Evolutionary conservation across 1,140 invertebrate genomes (phyloP).

Genomic region (Muscidifurax raptorellus): DNA sequence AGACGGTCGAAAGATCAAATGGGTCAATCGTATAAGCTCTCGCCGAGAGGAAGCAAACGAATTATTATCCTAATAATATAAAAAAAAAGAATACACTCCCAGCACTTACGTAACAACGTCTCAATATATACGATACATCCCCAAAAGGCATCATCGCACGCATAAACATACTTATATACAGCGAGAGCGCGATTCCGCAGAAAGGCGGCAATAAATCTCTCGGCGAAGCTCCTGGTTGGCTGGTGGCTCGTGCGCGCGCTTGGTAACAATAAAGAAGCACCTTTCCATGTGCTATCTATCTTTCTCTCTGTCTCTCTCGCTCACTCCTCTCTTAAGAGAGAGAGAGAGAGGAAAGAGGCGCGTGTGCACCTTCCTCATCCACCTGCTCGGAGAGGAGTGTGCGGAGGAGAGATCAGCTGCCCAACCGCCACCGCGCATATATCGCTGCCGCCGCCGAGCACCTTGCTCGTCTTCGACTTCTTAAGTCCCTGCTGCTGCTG

Average conservation of each 20-base stretch:
- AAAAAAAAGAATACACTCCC: too few species aligned
- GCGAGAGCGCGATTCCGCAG: background rate
- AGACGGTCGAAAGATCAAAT: too few species aligned
- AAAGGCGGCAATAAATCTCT: constrained; percentile 25
- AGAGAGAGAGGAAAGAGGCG: background rate
- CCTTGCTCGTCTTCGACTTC: constrained; percentile 62
- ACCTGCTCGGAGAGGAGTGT: constrained; percentile 67
- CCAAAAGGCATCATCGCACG: background rate
- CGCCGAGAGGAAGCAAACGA: too few species aligned
- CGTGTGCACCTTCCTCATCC: constrained; percentile 58
- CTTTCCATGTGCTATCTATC: constrained; percentile 58
- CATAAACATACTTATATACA: too few species aligned
- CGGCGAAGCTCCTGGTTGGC: constrained; percentile 7
- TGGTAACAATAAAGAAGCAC: constrained; percentile 61
- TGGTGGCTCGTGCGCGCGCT: constrained; percentile 39
- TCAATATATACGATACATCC: too few species aligned
- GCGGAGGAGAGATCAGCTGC: constrained; percentile 70
- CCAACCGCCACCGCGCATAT: constrained; percentile 70
- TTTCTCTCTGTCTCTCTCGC: background rate
- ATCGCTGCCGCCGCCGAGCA: constrained; percentile 55
- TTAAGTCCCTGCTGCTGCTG: constrained; percentile 33
- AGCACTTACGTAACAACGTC: too few species aligned
- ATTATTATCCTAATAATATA: too few species aligned
- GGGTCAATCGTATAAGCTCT: too few species aligned
- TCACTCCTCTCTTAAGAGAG: background rate